Percentiles rank a stretch among this genome's conserved stretches.
phyloP scores from a whole-genome alignment of 2,888 invertebrate species.

The Mythimna pallens region DNA sequence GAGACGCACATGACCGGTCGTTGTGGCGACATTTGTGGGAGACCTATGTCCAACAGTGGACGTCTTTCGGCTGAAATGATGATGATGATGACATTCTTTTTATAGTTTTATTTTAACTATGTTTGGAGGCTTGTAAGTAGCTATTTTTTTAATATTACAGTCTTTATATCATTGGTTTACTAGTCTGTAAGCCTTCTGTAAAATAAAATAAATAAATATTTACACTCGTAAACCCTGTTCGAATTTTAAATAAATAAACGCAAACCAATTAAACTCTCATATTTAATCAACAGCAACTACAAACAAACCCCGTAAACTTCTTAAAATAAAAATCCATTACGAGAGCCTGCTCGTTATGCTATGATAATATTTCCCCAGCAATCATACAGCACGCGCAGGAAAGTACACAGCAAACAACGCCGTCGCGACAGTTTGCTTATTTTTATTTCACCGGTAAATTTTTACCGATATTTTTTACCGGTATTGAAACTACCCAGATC shows the following conservation, averaged over 20 bases:
- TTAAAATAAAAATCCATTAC: slow-evolving; percentile 46
- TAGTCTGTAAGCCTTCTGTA: no score
- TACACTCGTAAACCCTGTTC: background rate
- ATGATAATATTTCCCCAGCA: slow-evolving; percentile 59
- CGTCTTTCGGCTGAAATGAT: no score
- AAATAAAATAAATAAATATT: background rate
- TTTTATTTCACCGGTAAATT: slow-evolving; percentile 36
- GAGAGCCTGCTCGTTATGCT: slow-evolving; percentile 41
- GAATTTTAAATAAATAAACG: background rate
- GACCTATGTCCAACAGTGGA: no score
- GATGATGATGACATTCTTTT: no score
- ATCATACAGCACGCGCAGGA: slow-evolving; percentile 39
- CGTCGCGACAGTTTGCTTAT: slow-evolving; percentile 43
- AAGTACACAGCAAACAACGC: slow-evolving; percentile 59
- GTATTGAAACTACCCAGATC: slow-evolving; percentile 53
- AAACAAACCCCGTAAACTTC: background rate
- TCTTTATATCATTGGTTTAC: no score
- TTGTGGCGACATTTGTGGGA: no score
- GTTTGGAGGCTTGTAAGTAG: no score
- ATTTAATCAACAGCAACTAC: background rate
- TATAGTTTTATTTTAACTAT: no score
- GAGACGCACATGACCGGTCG: no score
- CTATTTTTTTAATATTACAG: no score
- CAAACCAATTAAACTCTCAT: background rate
- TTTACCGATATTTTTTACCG: slow-evolving; percentile 41